Percentiles rank a stretch among this genome's conserved stretches.
phyloP scores from a whole-genome alignment of 2,113 vertebrate genomes.

The Ploceus nigricollis region DNA sequence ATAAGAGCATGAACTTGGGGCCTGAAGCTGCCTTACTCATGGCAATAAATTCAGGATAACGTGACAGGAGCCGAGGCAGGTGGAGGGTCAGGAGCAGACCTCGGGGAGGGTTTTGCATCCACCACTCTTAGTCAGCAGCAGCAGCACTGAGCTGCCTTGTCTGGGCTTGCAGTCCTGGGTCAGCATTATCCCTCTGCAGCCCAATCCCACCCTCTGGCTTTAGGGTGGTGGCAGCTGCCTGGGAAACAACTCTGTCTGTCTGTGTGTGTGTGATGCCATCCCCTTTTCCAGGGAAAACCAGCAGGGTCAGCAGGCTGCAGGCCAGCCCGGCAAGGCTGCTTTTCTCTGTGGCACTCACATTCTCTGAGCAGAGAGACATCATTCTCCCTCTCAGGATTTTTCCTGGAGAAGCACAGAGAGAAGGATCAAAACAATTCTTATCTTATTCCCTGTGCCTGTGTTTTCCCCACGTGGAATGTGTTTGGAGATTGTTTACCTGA shows the following conservation, averaged over 20 bases:
- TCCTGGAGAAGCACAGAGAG: no score
- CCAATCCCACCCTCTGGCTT: constrained; percentile 10
- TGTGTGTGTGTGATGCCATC: neutral
- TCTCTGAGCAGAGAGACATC: no score
- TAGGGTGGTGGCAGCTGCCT: neutral
- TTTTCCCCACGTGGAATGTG: no score
- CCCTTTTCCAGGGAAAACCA: neutral
- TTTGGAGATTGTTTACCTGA: no score
- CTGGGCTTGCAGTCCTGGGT: constrained; percentile 39
- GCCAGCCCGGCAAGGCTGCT: neutral
- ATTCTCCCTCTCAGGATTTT: no score
- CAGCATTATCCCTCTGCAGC: neutral
- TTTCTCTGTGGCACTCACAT: no score
- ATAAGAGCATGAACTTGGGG: neutral
- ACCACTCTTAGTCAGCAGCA: neutral
- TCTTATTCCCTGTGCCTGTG: no score
- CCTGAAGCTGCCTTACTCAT: neutral
- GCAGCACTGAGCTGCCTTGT: neutral
- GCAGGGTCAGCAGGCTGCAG: neutral
- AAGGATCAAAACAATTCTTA: no score
- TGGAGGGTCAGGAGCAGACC: neutral
- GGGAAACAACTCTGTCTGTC: neutral
- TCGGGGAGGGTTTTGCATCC: neutral
- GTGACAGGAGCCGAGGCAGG: neutral
- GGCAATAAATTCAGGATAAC: neutral